Base-by-base conservation (phyloP, 2,113 vertebrate species). In the Chiloscyllium plagiosum region DNA sequence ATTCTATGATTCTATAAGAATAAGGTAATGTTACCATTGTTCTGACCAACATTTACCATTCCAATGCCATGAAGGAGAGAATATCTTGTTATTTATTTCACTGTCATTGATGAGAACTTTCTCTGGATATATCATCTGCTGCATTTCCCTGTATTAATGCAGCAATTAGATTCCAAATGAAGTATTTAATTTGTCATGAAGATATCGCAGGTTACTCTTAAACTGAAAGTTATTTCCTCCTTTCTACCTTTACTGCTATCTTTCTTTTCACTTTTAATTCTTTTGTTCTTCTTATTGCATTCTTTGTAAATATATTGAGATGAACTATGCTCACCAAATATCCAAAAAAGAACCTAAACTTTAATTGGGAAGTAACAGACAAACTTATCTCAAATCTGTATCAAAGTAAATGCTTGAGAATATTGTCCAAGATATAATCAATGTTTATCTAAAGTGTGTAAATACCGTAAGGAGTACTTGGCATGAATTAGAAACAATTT, bases 381-480 rank as follows among this genome's bases (percentile, higher is more conserved):
- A 66, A 92, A 37, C 37, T 66, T 90, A 33, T 33, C 12, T 33
- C 33, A 13, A 83, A 83, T 83, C 37, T 83, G 80, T 83, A 83
- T 13, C n/a, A 37, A 13, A 80, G 33, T 29, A 61, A 29, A 90
- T 61, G 52, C 52, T 90, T 68, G 61, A 37, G 89, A 93, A 93
- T 93, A 6, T 10, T 37, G 61, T 93, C n/a, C 1, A 33, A 66
- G 89, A 93, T 93, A 37, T 47, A 42, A 66, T n/a, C 33, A 66
- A 93, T 93, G 89, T 66, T 66, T 37, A 65, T 22, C 33, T 37
- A 66, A 66, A 93, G 33, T 8, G 61, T 66, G 89, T 33, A 66
- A n/a, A 93, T 26, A 26, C 26, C 87, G 17, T 56, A 61, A 90
- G 89, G 89, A 93, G 89, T 93, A 93, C 61, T 93, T n/a, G 8